Evolutionary conservation across 2,797 vertebrate genomes (phyloP).

Genomic region (Silurus aristotelis): DNA sequence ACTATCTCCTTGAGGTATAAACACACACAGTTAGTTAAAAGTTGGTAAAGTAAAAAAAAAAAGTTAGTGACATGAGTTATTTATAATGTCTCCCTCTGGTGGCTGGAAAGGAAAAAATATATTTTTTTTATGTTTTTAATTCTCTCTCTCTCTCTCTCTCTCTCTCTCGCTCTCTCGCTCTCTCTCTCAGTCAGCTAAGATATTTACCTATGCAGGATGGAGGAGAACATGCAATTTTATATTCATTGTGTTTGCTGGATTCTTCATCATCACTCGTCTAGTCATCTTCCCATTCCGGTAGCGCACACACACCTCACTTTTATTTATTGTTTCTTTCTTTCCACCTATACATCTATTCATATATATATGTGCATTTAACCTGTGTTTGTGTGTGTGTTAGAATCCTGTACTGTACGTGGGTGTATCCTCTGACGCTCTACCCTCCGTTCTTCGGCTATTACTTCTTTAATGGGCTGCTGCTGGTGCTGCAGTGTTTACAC

Average conservation of each 20-base stretch:
- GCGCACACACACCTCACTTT: background rate
- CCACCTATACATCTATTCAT: too few relatives aligned
- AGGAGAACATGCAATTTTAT: conserved; percentile 91
- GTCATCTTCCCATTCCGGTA: conserved; percentile 94
- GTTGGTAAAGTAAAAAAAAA: too few relatives aligned
- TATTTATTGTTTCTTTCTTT: too few relatives aligned
- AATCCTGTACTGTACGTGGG: conserved; percentile 89
- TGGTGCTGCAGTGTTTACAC: conserved; percentile 86
- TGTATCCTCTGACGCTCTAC: conserved; percentile 88
- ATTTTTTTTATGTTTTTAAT: background rate
- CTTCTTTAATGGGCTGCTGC: conserved; percentile 92
- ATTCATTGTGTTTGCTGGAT: conserved; percentile 88
- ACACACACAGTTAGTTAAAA: background rate
- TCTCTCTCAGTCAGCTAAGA: conserved; percentile 86
- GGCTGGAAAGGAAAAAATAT: background rate
- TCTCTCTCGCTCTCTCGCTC: background rate
- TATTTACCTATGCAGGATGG: conserved; percentile 98
- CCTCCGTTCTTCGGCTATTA: conserved; percentile 93
- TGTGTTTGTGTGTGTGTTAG: conserved; percentile 64
- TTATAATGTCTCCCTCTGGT: background rate
- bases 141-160: background rate
- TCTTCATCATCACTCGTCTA: conserved; percentile 91
- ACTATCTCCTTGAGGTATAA: conserved; percentile 90
- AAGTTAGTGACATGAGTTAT: background rate
- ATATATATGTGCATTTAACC: background rate